Evolutionary conservation across 2,888 invertebrate genomes (phyloP), one percentile per base, ranked within the genome.

Genomic region (Pristionchus exspectatus): DNA sequence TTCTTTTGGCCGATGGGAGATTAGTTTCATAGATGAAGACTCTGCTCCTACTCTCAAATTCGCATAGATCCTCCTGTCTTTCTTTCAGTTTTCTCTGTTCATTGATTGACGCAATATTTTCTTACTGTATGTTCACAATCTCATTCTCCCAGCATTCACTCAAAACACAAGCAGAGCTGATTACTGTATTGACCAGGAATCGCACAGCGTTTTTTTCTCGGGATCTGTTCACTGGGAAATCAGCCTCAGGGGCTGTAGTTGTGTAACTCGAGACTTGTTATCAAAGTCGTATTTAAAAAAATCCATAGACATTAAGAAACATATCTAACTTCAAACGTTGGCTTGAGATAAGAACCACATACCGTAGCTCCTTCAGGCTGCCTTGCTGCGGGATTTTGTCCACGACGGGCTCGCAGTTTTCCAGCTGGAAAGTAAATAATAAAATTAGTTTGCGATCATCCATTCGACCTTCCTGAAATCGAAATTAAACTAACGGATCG

Each of bases 361-460:
- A 85, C 84, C 84, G 56, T 33, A 85, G 33, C 33, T 85, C 84
- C 33, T 85, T 85, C 33, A 85, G 33, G 21, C 84, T 85, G 14
- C 84, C 84, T 24, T 59, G 24, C 9, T 33, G 59, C 84, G 84
- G 84, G 9, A 85, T 27, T n/a, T 81, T 81, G 12, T 81, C 50
- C 14, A 54, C 81, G 33, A 81, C 81, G 27, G 81, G 81, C 81
- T 81, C 81, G 54, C 81, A 81, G 81, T 81, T 81, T 27, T 81
- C 81, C n/a, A 81, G 81, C 81, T 81, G 81, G 0, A 77, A n/a
- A n/a, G n/a, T n/a, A n/a, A n/a, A n/a, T n/a, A n/a, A n/a, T n/a
- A 72, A 3, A 63, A 24, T 63, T n/a, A 63, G 63, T 63, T 63
- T 0, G 2, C n/a, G n/a, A n/a, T 33, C 33, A 10, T 0, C 30